A percentile compares a stretch with the other conserved stretches of the same genome.
These are phyloP conservation scores for Amphipoea lucens DNA, from an alignment of 2,888 invertebrate species.

Conservation along the genomic window DNA sequence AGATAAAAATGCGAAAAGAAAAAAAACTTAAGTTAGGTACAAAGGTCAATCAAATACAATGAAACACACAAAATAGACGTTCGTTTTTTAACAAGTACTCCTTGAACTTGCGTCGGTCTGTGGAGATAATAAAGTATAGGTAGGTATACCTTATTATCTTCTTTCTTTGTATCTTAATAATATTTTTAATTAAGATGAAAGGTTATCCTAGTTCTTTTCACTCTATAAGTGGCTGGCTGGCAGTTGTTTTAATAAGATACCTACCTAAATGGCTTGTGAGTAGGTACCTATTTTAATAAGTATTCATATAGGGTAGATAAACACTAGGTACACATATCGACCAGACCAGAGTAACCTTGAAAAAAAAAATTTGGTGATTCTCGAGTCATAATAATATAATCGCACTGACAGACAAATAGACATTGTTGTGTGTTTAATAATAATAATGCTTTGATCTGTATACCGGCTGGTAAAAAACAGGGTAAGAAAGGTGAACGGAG, in stretches of 20 bases:
- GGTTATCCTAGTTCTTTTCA: not conserved
- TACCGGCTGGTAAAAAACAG: too few species aligned
- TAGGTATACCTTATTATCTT: not conserved
- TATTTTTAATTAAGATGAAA: not conserved
- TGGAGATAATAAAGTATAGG: not conserved
- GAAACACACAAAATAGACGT: not conserved
- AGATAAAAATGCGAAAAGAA: constrained; percentile 7
- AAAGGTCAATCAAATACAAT: constrained; percentile 17
- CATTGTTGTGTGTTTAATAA: too few species aligned
- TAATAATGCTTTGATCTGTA: too few species aligned
- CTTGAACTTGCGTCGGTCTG: not conserved
- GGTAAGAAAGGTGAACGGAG: too few species aligned
- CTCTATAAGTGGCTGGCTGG: not conserved
- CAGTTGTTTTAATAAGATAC: not conserved
- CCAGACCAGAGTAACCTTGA: too few species aligned
- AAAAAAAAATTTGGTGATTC: not conserved
- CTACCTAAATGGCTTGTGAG: not conserved
- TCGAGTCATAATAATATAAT: not conserved
- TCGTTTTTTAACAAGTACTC: not conserved
- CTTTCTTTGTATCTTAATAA: not conserved
- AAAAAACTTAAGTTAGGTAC: not conserved
- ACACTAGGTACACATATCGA: too few species aligned
- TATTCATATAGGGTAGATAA: not conserved
- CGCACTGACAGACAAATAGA: not conserved
- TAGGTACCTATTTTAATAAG: not conserved